Evolutionary conservation across 2,113 vertebrate genomes (phyloP).

Genomic region (Hippolais icterina): DNA sequence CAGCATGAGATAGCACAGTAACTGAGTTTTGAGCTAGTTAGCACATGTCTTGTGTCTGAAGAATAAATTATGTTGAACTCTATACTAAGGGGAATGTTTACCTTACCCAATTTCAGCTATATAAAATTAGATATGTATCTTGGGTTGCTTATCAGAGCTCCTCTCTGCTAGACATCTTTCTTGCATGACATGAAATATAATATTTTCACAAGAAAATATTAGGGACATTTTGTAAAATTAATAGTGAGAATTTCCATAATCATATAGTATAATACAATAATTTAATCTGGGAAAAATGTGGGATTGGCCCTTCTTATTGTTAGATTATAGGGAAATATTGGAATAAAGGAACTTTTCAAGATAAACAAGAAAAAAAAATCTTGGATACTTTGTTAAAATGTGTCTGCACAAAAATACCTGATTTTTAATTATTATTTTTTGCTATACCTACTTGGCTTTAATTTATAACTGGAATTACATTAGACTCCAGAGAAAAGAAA

Average conservation of each 20-base stretch:
- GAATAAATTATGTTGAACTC: background rate
- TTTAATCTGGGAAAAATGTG: background rate
- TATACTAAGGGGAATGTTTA: background rate
- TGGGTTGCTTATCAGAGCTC: background rate
- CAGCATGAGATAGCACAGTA: background rate
- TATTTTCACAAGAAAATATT: background rate
- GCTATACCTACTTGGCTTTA: background rate
- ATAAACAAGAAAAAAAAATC: too few species aligned
- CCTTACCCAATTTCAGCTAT: background rate
- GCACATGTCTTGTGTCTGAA: background rate
- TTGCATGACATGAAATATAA: background rate
- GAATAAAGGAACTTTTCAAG: background rate
- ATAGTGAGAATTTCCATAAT: background rate
- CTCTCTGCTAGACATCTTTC: background rate
- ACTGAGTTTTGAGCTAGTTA: background rate
- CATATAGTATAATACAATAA: background rate
- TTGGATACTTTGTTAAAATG: background rate
- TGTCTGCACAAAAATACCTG: background rate
- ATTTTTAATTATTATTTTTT: background rate
- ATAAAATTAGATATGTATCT: background rate
- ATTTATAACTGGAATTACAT: background rate
- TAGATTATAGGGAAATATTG: background rate
- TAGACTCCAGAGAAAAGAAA: background rate
- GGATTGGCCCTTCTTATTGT: background rate
- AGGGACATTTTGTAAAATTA: background rate